phyloP scores from a whole-genome alignment of 2,888 invertebrate species.

The Ceramica pisi region DNA sequence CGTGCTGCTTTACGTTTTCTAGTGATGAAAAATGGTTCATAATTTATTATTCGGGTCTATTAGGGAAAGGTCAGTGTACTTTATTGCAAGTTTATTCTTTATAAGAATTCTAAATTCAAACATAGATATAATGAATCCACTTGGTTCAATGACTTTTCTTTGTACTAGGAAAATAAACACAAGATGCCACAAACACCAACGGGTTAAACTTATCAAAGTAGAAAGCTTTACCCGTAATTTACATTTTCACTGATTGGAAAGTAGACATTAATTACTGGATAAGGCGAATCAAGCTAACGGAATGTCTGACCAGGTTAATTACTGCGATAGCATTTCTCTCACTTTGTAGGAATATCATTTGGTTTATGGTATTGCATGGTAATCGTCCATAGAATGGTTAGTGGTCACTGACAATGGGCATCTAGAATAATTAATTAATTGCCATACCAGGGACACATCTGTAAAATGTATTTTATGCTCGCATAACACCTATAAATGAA shows the following conservation, averaged over 20 bases:
- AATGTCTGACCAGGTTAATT: conserved; percentile 46
- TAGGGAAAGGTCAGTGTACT: too few species aligned
- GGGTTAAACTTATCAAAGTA: conserved; percentile 50
- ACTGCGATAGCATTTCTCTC: conserved; percentile 16
- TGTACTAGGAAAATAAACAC: background rate
- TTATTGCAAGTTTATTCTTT: too few species aligned
- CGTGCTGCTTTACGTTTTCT: too few species aligned
- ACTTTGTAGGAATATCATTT: conserved; percentile 14
- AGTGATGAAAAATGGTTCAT: too few species aligned
- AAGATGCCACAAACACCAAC: conserved; percentile 31
- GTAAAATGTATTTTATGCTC: too few species aligned
- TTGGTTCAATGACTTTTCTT: background rate
- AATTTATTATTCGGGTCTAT: too few species aligned
- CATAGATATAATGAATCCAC: too few species aligned
- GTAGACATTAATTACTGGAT: conserved; percentile 58
- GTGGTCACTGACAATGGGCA: background rate
- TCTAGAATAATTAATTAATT: too few species aligned
- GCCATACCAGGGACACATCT: too few species aligned
- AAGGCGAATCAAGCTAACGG: conserved; percentile 44
- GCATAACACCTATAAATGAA: too few species aligned
- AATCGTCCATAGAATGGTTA: background rate
- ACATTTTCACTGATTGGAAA: conserved; percentile 58
- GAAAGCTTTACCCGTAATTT: conserved; percentile 46
- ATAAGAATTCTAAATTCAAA: too few species aligned
- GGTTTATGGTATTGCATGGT: background rate